Evolutionary conservation across 2,113 vertebrate genomes (phyloP), one percentile per base, ranked within the genome.

Genomic region (Pao palembangensis): DNA sequence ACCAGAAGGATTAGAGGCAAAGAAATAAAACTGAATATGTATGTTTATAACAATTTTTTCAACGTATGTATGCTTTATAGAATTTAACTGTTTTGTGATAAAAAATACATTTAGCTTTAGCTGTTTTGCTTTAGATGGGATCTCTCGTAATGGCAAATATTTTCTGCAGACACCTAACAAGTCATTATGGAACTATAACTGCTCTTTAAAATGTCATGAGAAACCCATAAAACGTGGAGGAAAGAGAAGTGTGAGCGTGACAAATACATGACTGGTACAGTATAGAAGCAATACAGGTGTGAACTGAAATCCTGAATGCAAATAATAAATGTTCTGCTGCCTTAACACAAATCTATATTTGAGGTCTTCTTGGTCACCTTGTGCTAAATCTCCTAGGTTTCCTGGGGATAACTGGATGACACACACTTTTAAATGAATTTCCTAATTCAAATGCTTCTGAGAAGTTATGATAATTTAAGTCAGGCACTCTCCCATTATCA

Each of bases 121-220:
- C 4, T 5, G 6, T 28, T 28, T 28, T 28, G 25, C 25, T 28
- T 28, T 28, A 3, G 4, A 28, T 38, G 34, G 34, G 8, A 11
- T 11, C 25, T 28, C 25, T 28, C 2, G 1, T 67, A 82, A 82
- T 78, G 79, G 64, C 58, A 67, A 43, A 73, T 41, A 76, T 70
- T 74, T 73, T 86, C 79, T 75, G 71, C 67, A 69, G 71, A 72
- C 79, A 59, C 65, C 78, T 52, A 31, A 71, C 77, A 79, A 77
- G 73, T 83, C 76, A 83, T 83, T 82, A 85, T 51, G 66, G 66
- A 73, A 73, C 67, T 81, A 85, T 85, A 81, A 76, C 79, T 73
- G 70, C 79, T 81, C 72, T 81, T 71, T 49, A 71, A 83, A 85
- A 85, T 85, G 79, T 84, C 83, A 83, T 50, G 53, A 76, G 34